phyloP scores from a whole-genome alignment of 2,888 invertebrate species.

The Trissolcus japonicus region DNA sequence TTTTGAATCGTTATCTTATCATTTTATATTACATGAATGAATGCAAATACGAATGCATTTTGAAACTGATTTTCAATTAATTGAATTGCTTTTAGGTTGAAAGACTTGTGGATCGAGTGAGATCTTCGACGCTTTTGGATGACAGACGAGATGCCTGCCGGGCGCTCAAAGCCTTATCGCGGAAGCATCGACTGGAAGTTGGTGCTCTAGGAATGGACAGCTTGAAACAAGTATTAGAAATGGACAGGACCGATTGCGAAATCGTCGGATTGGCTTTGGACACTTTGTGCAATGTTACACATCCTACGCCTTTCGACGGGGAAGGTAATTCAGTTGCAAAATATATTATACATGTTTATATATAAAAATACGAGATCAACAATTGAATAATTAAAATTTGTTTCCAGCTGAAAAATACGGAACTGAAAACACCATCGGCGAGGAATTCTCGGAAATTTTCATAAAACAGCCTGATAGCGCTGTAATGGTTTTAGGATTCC shows the following conservation, averaged over 20 bases:
- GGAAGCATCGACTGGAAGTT: constrained; percentile 96
- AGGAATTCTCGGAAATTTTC: constrained; percentile 98
- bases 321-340: constrained; percentile 77
- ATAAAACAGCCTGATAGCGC: constrained; percentile 93
- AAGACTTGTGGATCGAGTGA: constrained; percentile 92
- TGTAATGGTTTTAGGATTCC: constrained; percentile 85
- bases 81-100: constrained; percentile 82
- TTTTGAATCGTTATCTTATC: too few relatives aligned
- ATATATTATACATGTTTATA: constrained; percentile 13
- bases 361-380: background rate
- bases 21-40: too few relatives aligned
- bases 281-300: constrained; percentile 93
- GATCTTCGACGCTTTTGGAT: constrained; percentile 93
- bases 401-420: constrained; percentile 69
- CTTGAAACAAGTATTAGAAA: constrained; percentile 87
- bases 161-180: constrained; percentile 92
- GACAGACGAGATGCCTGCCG: constrained; percentile 97
- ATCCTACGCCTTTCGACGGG: constrained; percentile 87
- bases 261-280: constrained; percentile 94
- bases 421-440: constrained; percentile 83
- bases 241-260: constrained; percentile 93
- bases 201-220: constrained; percentile 95
- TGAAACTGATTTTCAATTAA: too few relatives aligned
- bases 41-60: too few relatives aligned
- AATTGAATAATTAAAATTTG: background rate